Conservation (phyloP, 2,888 invertebrate genomes). For the Cataglyphis altisquamis region DNA sequence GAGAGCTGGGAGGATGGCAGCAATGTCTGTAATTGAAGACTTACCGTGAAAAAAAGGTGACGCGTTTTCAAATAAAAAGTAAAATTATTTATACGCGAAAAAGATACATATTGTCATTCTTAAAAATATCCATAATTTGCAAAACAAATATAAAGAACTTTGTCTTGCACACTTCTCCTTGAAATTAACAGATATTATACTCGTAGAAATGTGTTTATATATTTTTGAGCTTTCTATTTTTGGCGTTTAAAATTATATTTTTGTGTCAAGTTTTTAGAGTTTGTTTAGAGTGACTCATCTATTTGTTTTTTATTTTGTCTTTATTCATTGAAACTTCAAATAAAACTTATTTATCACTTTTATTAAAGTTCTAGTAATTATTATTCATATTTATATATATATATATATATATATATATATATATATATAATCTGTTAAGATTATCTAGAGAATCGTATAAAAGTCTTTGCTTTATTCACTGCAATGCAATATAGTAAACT, state of each 20-base stretch:
- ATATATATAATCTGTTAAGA: neutral
- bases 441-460: neutral
- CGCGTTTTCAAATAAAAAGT: neutral
- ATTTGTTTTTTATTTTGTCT: neutral
- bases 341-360: neutral
- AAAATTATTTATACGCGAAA: slow-evolving; percentile 7
- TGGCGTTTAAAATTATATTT: neutral
- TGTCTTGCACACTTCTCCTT: neutral
- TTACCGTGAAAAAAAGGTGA: neutral
- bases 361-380: neutral
- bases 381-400: neutral
- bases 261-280: neutral
- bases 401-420: neutral
- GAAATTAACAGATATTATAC: neutral
- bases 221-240: neutral
- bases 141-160: neutral
- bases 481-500: neutral
- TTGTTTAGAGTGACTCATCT: neutral
- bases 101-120: neutral
- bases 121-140: neutral
- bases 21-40: slow-evolving; percentile 35
- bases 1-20: neutral
- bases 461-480: neutral
- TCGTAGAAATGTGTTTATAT: neutral
- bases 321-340: neutral